Conservation (phyloP, 2,113 vertebrate species). For the Alouatta palliata region DNA sequence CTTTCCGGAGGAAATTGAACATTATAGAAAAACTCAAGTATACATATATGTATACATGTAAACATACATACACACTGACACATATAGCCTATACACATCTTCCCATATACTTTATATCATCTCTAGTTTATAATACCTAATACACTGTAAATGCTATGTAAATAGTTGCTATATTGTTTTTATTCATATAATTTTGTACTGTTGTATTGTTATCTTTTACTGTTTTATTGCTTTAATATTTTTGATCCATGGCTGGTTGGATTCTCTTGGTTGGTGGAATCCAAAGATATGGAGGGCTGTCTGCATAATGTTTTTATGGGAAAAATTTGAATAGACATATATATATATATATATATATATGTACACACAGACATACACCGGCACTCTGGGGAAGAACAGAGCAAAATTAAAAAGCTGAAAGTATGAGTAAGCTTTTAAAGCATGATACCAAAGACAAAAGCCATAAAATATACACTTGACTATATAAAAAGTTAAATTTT, state of each 20-base stretch:
- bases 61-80: background rate
- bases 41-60: no score
- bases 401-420: background rate
- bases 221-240: background rate
- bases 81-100: background rate
- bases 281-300: background rate
- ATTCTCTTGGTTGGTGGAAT: background rate
- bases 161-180: background rate
- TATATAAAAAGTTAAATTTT: background rate
- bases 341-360: background rate
- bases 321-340: background rate
- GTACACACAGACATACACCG: background rate
- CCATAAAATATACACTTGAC: background rate
- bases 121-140: background rate
- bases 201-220: background rate
- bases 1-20: background rate
- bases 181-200: no score
- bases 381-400: background rate
- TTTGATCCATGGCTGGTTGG: background rate
- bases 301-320: background rate
- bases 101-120: background rate
- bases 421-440: background rate
- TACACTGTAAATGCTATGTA: background rate
- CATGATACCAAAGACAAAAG: background rate
- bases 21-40: background rate